phyloP scores from a whole-genome alignment of 2,113 vertebrate species.

The Phalacrocorax pelagicus region DNA sequence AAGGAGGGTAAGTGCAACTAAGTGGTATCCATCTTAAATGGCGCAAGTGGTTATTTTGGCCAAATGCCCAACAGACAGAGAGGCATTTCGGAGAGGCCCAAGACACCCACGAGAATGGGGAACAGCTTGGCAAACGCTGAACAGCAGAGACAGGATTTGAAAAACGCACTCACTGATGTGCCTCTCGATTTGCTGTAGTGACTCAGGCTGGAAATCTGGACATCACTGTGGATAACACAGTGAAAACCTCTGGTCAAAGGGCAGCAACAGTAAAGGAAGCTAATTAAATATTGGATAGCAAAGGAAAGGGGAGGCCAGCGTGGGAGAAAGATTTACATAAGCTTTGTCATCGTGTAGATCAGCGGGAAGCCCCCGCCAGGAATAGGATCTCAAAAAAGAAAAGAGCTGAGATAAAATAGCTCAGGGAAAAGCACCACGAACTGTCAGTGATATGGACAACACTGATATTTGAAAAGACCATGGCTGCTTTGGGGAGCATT shows the following conservation, averaged over 20 bases:
- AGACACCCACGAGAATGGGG: not conserved
- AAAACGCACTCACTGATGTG: not conserved
- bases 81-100: not conserved
- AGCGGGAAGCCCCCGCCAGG: constrained; percentile 7
- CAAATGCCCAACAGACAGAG: not conserved
- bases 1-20: not conserved
- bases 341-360: constrained; percentile 2
- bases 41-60: not conserved
- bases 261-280: constrained; percentile 4
- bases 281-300: constrained; percentile 44
- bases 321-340: constrained; percentile 42
- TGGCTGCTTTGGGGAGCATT: not conserved
- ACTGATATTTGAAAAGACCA: not conserved
- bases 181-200: not conserved
- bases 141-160: not conserved
- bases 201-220: constrained; percentile 44
- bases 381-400: not conserved
- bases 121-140: not conserved
- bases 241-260: constrained; percentile 28
- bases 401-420: not conserved
- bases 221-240: not conserved
- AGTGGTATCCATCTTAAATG: not conserved
- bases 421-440: not conserved
- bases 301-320: not conserved
- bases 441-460: not conserved